phyloP scores from a whole-genome alignment of 2,888 invertebrate genomes.

The Raillietiella orientalis region DNA sequence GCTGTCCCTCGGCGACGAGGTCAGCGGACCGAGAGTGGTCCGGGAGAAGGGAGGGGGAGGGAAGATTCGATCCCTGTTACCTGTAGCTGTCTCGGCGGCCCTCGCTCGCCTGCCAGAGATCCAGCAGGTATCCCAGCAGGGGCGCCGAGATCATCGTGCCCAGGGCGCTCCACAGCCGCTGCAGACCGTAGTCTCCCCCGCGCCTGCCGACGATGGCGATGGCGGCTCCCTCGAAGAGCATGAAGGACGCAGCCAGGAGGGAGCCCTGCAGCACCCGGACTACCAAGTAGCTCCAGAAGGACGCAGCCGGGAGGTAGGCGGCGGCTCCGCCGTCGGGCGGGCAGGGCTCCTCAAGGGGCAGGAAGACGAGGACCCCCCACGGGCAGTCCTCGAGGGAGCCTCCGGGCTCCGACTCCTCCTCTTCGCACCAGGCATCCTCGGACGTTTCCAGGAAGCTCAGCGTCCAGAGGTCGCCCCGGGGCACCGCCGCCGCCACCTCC shows the following conservation, averaged over 20 bases:
- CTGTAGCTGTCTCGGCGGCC: no score
- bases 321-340: conserved; percentile 21
- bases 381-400: conserved; percentile 15
- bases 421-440: no score
- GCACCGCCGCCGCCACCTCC: no score
- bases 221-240: conserved; percentile 44
- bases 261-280: conserved; percentile 13
- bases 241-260: conserved; percentile 23
- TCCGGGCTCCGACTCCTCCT: no score
- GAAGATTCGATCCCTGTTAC: no score
- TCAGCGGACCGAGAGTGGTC: no score
- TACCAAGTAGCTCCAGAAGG: conserved; percentile 29
- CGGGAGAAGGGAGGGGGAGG: no score
- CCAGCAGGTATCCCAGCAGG: no score
- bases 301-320: conserved; percentile 26
- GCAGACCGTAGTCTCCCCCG: conserved; percentile 37
- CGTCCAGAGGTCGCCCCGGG: no score
- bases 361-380: conserved; percentile 23
- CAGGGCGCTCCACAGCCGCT: conserved; percentile 35
- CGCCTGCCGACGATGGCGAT: conserved; percentile 32
- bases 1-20: no score
- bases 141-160: conserved; percentile 50
- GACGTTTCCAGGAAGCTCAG: no score
- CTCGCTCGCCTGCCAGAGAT: no score
- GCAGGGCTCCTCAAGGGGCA: conserved; percentile 22